phyloP scores from a whole-genome alignment of 2,113 vertebrate species.

The Scartelaos histophorus region DNA sequence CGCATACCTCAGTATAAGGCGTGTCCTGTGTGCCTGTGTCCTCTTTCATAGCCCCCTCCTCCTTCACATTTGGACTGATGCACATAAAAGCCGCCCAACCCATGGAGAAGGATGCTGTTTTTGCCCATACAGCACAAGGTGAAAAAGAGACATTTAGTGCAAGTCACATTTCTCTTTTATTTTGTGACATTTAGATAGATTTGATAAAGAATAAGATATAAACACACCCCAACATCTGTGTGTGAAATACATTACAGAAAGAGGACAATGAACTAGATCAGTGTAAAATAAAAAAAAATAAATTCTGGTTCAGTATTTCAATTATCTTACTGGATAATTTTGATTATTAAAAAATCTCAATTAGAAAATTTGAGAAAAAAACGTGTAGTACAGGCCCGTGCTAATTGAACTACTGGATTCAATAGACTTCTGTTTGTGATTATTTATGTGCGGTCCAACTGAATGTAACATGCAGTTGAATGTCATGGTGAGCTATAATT shows the following conservation, averaged over 20 bases:
- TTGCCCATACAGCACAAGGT: constrained; percentile 28
- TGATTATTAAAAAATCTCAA: not conserved
- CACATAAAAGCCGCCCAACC: constrained; percentile 97
- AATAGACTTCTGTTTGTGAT: not conserved
- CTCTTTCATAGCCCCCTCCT: constrained; percentile 98
- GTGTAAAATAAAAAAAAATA: not conserved
- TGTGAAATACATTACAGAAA: not conserved
- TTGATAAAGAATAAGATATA: not conserved
- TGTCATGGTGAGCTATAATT: constrained; percentile 12
- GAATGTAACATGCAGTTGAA: constrained; percentile 1
- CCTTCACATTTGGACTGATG: constrained; percentile 96
- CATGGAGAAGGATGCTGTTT: constrained; percentile 91
- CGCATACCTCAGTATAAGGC: constrained; percentile 93
- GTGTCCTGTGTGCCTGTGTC: constrained; percentile 97
- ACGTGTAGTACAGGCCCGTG: not conserved
- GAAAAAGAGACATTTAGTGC: not conserved
- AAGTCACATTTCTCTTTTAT: not conserved
- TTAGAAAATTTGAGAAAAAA: too few relatives aligned
- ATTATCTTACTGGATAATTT: not conserved
- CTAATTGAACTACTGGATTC: not conserved
- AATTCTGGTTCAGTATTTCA: constrained; percentile 1
- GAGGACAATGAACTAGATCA: not conserved
- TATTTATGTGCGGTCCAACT: not conserved
- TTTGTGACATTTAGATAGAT: not conserved
- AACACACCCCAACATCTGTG: not conserved